Evolutionary conservation across 2,113 vertebrate species (phyloP).

Genomic region (Heptranchias perlo): DNA sequence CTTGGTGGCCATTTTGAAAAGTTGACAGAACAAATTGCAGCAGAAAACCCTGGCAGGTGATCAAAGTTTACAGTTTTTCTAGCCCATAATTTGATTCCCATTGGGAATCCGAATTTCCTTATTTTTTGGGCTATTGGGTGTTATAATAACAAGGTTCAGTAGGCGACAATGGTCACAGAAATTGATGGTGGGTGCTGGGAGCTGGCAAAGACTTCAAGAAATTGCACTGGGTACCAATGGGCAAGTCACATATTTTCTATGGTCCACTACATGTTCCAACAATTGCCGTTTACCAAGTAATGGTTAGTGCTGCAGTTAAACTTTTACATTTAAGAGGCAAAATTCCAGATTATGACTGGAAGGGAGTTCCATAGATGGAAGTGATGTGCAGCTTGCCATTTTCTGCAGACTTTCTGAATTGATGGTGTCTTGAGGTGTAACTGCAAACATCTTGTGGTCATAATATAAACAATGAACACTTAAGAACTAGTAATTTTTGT

Average conservation of each 20-base stretch:
- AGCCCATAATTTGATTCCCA: not conserved
- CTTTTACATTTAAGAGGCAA: not conserved
- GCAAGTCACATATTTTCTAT: not conserved
- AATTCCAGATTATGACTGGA: not conserved
- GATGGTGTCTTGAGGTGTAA: not conserved
- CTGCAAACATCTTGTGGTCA: not conserved
- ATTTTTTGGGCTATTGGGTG: not conserved
- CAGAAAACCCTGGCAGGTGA: not conserved
- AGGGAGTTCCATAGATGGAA: not conserved
- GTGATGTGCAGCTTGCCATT: not conserved
- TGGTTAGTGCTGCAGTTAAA: not conserved
- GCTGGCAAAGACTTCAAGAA: not conserved
- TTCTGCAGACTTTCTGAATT: not conserved
- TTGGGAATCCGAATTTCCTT: not conserved
- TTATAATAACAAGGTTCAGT: not conserved
- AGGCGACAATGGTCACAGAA: not conserved
- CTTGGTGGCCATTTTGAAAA: not conserved
- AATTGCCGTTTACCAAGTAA: not conserved
- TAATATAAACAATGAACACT: not conserved
- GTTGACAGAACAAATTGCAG: not conserved
- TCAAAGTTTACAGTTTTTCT: not conserved
- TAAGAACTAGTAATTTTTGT: not conserved
- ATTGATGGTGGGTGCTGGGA: not conserved
- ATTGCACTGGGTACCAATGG: not conserved
- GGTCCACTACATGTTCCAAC: not conserved